Evolutionary conservation across 2,797 vertebrate species (phyloP).

Genomic region (Astyanax mexicanus): DNA sequence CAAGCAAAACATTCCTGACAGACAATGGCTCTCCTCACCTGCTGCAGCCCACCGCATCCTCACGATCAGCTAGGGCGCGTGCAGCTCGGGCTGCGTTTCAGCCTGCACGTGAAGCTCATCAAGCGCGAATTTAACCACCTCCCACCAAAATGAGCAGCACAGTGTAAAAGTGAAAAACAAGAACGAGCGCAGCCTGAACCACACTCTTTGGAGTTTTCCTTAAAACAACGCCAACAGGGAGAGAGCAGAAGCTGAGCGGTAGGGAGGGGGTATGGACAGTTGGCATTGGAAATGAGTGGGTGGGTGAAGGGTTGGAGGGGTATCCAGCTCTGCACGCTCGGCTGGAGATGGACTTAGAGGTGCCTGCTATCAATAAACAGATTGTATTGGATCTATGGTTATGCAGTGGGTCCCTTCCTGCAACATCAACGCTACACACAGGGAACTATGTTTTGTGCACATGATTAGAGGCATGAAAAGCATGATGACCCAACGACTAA

Average conservation of each 20-base stretch:
- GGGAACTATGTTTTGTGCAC: constrained; percentile 58
- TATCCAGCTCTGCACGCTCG: constrained; percentile 74
- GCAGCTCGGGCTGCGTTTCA: constrained; percentile 77
- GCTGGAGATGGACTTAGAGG: constrained; percentile 83
- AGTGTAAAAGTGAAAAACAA: constrained; percentile 70
- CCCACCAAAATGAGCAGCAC: constrained; percentile 49
- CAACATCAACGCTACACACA: constrained; percentile 69
- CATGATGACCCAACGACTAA: constrained; percentile 51
- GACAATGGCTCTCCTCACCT: constrained; percentile 99
- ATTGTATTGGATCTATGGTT: constrained; percentile 79
- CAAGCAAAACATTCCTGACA: constrained; percentile 99
- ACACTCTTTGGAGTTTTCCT: constrained; percentile 54
- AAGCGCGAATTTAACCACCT: neutral
- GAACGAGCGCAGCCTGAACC: constrained; percentile 69
- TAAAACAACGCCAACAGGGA: constrained; percentile 60
- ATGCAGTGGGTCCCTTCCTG: constrained; percentile 74
- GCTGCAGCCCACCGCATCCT: constrained; percentile 89
- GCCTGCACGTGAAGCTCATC: neutral
- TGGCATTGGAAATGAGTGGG: neutral
- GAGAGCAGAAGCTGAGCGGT: constrained; percentile 42
- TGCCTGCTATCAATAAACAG: constrained; percentile 83
- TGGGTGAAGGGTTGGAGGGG: neutral
- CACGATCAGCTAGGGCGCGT: constrained; percentile 96
- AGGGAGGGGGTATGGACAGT: too few species aligned
- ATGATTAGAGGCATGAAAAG: constrained; percentile 65